These are phyloP conservation scores for Onthophagus taurus DNA, from an alignment of 1,140 invertebrate genomes.

Conservation along the genomic window DNA sequence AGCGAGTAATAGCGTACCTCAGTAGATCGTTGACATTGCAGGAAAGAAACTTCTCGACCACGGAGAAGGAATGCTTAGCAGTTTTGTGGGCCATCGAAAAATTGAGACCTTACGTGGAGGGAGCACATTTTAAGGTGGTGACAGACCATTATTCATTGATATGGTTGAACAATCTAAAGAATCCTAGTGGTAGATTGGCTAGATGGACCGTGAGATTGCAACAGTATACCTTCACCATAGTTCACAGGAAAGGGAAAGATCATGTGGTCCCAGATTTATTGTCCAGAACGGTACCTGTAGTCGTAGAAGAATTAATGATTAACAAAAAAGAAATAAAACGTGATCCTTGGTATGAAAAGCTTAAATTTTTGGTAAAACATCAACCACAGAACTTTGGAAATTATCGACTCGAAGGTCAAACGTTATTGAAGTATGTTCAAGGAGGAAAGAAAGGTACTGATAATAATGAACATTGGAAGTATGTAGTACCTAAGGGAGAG, in stretches of 20 bases:
- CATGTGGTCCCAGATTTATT: not conserved
- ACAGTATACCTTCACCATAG: not conserved
- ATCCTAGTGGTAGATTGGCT: constrained; percentile 19
- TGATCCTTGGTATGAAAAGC: too few relatives aligned
- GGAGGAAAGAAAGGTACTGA: too few relatives aligned
- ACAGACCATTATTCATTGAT: not conserved
- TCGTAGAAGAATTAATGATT: too few relatives aligned
- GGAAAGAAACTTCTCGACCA: constrained; percentile 34
- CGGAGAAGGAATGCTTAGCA: constrained; percentile 37
- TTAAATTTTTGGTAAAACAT: too few relatives aligned
- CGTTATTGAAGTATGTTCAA: too few relatives aligned
- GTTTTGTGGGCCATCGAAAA: constrained; percentile 36
- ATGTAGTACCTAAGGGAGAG: too few relatives aligned
- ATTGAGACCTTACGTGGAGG: constrained; percentile 24
- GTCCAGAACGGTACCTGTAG: not conserved
- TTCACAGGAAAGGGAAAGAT: not conserved
- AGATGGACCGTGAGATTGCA: constrained; percentile 25
- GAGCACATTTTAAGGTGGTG: constrained; percentile 31
- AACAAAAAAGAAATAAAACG: too few relatives aligned
- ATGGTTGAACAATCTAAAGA: constrained; percentile 23
- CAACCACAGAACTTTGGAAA: too few relatives aligned
- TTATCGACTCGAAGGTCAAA: too few relatives aligned
- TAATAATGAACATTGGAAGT: too few relatives aligned
- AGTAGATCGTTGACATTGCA: constrained; percentile 26
- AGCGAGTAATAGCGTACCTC: constrained; percentile 18